Evolutionary conservation across 2,797 vertebrate species (phyloP).

Genomic region (Xenopus petersii): DNA sequence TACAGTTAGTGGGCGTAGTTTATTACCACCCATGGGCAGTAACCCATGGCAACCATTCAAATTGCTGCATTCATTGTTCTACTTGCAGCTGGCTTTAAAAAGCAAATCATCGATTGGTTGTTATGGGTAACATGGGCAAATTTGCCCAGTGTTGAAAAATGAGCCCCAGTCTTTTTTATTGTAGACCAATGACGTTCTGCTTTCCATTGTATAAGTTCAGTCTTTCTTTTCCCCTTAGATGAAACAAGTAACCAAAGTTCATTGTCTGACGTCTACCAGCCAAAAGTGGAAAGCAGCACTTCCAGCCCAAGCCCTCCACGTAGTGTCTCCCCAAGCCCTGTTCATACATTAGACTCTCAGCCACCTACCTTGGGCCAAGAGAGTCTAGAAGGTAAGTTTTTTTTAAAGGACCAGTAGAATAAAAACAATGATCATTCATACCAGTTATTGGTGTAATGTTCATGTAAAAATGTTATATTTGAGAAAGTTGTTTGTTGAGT

Average conservation of each 20-base stretch:
- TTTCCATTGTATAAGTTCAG: not conserved
- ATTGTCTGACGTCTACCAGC: slow-evolving; percentile 87
- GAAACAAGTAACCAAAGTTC: slow-evolving; percentile 99
- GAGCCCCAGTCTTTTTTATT: not conserved
- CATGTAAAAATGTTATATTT: too few relatives aligned
- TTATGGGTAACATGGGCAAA: too few relatives aligned
- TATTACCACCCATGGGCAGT: too few relatives aligned
- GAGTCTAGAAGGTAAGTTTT: slow-evolving; percentile 86
- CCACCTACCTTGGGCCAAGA: slow-evolving; percentile 95
- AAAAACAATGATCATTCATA: not conserved
- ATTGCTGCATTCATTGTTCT: too few relatives aligned
- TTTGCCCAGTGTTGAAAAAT: too few relatives aligned
- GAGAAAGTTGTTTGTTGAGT: too few relatives aligned
- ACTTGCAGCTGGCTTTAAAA: too few relatives aligned
- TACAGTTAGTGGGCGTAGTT: too few relatives aligned
- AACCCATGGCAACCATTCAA: too few relatives aligned
- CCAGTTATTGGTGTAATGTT: not conserved
- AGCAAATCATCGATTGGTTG: too few relatives aligned
- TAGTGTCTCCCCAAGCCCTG: slow-evolving; percentile 85
- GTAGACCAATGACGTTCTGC: not conserved
- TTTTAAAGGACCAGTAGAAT: too few relatives aligned
- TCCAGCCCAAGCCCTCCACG: slow-evolving; percentile 90
- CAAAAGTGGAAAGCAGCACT: slow-evolving; percentile 94
- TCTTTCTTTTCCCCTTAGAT: slow-evolving; percentile 67
- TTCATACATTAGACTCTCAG: slow-evolving; percentile 87